These are phyloP conservation scores for Lapara coniferarum DNA, from an alignment of 2,888 invertebrate genomes.

Conservation along the genomic window DNA sequence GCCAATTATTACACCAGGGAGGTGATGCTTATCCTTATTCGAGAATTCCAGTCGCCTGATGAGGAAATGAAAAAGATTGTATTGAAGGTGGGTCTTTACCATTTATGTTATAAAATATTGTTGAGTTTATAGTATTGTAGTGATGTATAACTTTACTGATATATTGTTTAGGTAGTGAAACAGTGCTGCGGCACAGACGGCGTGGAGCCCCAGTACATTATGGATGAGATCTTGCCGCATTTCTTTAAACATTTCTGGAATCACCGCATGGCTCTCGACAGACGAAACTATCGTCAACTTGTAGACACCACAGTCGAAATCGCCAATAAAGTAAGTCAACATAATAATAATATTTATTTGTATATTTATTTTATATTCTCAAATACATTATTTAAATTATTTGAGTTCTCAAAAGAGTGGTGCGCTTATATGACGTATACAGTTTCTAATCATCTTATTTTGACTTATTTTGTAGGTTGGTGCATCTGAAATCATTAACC, in stretches of 20 bases:
- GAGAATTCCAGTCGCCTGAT: constrained; percentile 99
- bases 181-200: constrained; percentile 99
- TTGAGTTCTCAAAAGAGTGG: not conserved
- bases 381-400: not conserved
- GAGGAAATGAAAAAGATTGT: constrained; percentile 99
- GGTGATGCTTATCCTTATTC: constrained; percentile 98
- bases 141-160: not conserved
- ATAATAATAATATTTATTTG: constrained; percentile 9
- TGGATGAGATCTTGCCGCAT: constrained; percentile 98
- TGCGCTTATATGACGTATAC: no score
- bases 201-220: constrained; percentile 99
- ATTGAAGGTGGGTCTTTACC: constrained; percentile 87
- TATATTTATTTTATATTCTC: not conserved
- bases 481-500: constrained; percentile 99
- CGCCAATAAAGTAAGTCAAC: constrained; percentile 91
- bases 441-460: not conserved
- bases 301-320: constrained; percentile 99
- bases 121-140: not conserved
- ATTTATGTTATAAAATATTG: no score
- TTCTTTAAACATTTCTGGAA: constrained; percentile 99
- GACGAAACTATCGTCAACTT: constrained; percentile 98
- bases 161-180: constrained; percentile 91
- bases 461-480: constrained; percentile 86
- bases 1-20: constrained; percentile 99
- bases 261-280: constrained; percentile 99